Conservation (phyloP, 2,113 vertebrate genomes). For the Sus scrofa region T2T-Sscrofa CM000817.6:65173001-65173500, state of each 20-base stretch:
- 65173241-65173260: neutral
- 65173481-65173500: fast-evolving
- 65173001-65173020: no score
- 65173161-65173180: no score
- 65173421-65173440: neutral
- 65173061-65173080: no score
- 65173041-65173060: no score
- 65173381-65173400: no score
- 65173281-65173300: neutral
- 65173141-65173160: no score
- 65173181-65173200: neutral
- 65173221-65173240: neutral
- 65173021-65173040: no score
- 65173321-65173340: neutral
- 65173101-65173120: no score
- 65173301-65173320: neutral
- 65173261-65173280: neutral
- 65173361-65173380: fast-evolving
- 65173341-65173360: neutral
- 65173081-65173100: no score
- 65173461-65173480: neutral
- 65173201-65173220: neutral
- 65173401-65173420: neutral
- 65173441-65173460: no score
- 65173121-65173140: no score